Base-by-base conservation (phyloP, 2,888 invertebrate genomes). In the Frankliniella intonsa region DNA sequence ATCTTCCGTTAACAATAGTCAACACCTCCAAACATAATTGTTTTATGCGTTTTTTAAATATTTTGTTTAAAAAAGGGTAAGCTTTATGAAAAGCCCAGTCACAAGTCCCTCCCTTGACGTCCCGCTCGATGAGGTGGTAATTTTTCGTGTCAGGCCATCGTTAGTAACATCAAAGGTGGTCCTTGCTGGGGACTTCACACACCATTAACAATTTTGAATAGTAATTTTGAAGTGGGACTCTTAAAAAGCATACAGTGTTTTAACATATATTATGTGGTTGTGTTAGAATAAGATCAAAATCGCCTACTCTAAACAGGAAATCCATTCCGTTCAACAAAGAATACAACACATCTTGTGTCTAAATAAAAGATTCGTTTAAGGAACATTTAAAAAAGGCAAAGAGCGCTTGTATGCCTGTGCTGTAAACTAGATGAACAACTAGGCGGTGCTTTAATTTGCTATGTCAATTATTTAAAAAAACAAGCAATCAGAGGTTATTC, bases 71-170 rank as follows among this genome's bases (percentile, higher is more conserved):
- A 55, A 55, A 55, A 55, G 0, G 14, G 14, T 0, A 55, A 55
- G 19, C 17, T 19, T 55, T 19, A 55, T 38, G 38, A 38, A 38
- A 38, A 38, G 5, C 2, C 38, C 38, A 38, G 38, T 3, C 3
- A 38, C 38, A 76, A 9, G 69, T 7, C 25, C 69, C 69, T 7
- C 22, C 69, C 10, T 9, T 22, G 25, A 22, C 25, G 10, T 25
- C 12, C 69, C 25, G 69, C 69, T 76, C 69, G 69, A 76, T 76
- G 69, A 76, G 69, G 25, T 76, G 69, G 25, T 76, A 12, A 22
- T 76, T 38, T 38, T 76, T 76, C 69, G 69, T 76, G 69, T 76
- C 69, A 76, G 69, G 69, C 69, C 69, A 76, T 22, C 69, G 69
- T 76, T 76, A 25, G 69, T 25, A 10, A 25, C 25, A 25, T 12